A percentile compares a stretch with the other conserved stretches of the same genome.
Evolutionary conservation across 2,888 invertebrate genomes (phyloP).

Genomic region (Acleris emargana): DNA sequence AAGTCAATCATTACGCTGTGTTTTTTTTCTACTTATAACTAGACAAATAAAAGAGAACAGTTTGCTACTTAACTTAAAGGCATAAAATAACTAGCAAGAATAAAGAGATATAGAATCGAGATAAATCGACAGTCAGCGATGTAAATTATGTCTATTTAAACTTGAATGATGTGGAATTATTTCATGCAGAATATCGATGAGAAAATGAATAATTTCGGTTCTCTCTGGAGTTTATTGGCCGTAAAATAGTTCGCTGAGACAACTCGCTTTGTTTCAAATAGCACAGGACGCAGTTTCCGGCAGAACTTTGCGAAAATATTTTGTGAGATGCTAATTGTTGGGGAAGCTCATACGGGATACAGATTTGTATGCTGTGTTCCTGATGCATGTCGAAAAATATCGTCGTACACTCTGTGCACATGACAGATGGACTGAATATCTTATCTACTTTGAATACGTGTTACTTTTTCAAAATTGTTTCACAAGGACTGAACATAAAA

Average conservation of each 20-base stretch:
- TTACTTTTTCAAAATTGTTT: too few species aligned
- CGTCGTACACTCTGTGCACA: background rate
- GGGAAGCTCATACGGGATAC: constrained; percentile 52
- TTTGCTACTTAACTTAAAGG: constrained; percentile 4
- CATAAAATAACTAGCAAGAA: constrained; percentile 16
- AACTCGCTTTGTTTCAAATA: constrained; percentile 66
- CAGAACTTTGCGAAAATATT: constrained; percentile 75
- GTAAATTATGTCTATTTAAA: constrained; percentile 17
- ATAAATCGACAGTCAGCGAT: constrained; percentile 13
- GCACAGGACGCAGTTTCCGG: constrained; percentile 63
- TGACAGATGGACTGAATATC: background rate
- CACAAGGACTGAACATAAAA: too few species aligned
- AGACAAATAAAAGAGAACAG: background rate
- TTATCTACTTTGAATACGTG: too few species aligned
- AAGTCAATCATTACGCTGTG: too few species aligned
- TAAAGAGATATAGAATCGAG: background rate
- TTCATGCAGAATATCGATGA: constrained; percentile 47
- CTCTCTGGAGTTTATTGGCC: constrained; percentile 61
- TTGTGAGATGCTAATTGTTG: constrained; percentile 70
- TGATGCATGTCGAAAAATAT: constrained; percentile 39
- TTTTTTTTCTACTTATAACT: too few species aligned
- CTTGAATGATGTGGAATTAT: constrained; percentile 26
- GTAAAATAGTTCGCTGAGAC: constrained; percentile 68
- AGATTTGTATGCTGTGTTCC: constrained; percentile 46
- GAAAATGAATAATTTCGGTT: constrained; percentile 56